Evolutionary conservation across 1,140 invertebrate species (phyloP).

Genomic region (Drosophila cardini): DNA sequence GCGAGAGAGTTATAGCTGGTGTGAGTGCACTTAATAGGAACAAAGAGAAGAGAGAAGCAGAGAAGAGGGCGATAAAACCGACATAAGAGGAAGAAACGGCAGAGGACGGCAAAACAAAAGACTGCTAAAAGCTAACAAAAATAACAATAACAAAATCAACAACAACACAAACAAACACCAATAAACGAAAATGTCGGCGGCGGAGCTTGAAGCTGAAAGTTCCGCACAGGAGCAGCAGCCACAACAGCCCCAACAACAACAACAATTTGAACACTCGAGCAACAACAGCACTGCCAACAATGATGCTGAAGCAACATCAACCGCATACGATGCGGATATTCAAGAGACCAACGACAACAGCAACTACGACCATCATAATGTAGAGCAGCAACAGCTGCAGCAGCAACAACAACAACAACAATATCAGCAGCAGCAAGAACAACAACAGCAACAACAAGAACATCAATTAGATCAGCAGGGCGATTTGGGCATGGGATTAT

Average conservation of each 20-base stretch:
- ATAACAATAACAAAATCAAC: constrained; percentile 36
- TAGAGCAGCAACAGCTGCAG: constrained; percentile 47
- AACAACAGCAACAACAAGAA: constrained; percentile 53
- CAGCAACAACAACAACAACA: constrained; percentile 16
- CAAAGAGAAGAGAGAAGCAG: constrained; percentile 41
- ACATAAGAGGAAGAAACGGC: constrained; percentile 22
- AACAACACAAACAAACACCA: constrained; percentile 12
- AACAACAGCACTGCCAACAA: constrained; percentile 65
- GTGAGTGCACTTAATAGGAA: constrained; percentile 41
- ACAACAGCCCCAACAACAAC: constrained; percentile 44
- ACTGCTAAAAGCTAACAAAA: constrained; percentile 56
- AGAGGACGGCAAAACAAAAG: constrained; percentile 47
- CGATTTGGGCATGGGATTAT: constrained; percentile 61
- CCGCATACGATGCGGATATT: constrained; percentile 23
- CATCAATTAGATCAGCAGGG: constrained; percentile 52
- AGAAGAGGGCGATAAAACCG: constrained; percentile 34
- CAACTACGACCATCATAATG: constrained; percentile 35
- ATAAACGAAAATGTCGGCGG: constrained; percentile 62
- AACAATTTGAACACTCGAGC: constrained; percentile 30
- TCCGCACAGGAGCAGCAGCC: constrained; percentile 59
- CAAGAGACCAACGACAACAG: constrained; percentile 62
- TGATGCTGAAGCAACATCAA: constrained; percentile 53
- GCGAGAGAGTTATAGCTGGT: constrained; percentile 5
- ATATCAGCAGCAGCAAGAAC: constrained; percentile 43
- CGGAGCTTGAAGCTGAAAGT: constrained; percentile 68